phyloP scores from a whole-genome alignment of 2,888 invertebrate species.

The Chymomyza fuscimana region DNA sequence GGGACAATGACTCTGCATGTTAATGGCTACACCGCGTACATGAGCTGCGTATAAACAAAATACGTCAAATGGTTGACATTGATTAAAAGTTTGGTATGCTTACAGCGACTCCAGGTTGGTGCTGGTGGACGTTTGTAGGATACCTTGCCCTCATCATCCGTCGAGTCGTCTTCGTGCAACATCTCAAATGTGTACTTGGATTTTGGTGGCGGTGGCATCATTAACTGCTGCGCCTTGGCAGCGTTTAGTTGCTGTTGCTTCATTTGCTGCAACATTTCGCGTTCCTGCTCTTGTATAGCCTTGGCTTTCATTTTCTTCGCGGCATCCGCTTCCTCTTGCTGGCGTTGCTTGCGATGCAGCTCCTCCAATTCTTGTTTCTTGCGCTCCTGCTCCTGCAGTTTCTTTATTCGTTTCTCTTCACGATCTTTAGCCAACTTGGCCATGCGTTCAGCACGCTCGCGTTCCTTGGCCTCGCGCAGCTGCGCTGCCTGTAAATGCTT shows the following conservation, averaged over 20 bases:
- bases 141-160: conserved; percentile 79
- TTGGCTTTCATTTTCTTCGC: conserved; percentile 58
- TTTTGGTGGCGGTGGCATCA: conserved; percentile 68
- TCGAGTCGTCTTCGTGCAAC: conserved; percentile 79
- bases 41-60: conserved; percentile 58
- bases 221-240: conserved; percentile 48
- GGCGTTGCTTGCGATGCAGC: conserved; percentile 72
- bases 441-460: conserved; percentile 76
- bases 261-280: conserved; percentile 70
- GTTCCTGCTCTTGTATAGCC: conserved; percentile 67
- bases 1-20: conserved; percentile 80
- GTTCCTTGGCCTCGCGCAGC: conserved; percentile 78
- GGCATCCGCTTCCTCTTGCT: conserved; percentile 70
- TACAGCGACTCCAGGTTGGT: conserved; percentile 80
- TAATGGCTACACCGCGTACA: conserved; percentile 80
- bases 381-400: conserved; percentile 71
- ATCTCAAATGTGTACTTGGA: conserved; percentile 78
- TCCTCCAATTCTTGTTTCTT: conserved; percentile 76
- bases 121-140: conserved; percentile 72
- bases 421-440: conserved; percentile 77
- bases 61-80: not conserved
- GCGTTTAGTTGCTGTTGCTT: conserved; percentile 52
- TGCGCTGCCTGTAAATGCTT: conserved; percentile 77
- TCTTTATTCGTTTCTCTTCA: conserved; percentile 77
- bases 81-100: conserved; percentile 42